Conservation (phyloP, 92 coral and sea anemone genomes). For the Epizoanthus rinbou region DNA sequence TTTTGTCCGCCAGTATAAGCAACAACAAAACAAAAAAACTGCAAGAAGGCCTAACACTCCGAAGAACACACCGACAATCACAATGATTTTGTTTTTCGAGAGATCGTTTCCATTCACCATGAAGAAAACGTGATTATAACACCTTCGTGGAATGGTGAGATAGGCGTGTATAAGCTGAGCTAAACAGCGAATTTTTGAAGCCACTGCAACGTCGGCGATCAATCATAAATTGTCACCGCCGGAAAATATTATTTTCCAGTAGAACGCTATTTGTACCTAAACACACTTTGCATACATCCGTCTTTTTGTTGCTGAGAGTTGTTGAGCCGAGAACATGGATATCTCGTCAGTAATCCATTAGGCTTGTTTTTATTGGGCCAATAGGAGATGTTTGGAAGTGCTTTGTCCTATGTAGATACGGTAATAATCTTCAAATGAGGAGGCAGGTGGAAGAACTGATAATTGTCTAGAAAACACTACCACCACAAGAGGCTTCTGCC, state of each 20-base stretch:
- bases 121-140: constrained; percentile 41
- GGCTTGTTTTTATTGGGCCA: constrained; percentile 12
- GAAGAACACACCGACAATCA: constrained; percentile 84
- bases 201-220: not conserved
- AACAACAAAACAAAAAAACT: constrained; percentile 61
- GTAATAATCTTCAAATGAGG: not conserved
- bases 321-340: not conserved
- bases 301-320: not conserved
- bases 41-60: constrained; percentile 71
- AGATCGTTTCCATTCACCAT: constrained; percentile 17
- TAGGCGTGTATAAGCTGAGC: not conserved
- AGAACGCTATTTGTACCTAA: constrained; percentile 7
- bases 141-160: constrained; percentile 21
- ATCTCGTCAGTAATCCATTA: constrained; percentile 2
- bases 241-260: constrained; percentile 10
- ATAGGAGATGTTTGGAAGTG: not conserved
- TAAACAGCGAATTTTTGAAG: not conserved
- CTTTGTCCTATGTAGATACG: constrained; percentile 11
- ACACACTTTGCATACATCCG: constrained; percentile 15
- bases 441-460: not conserved
- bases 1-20: constrained; percentile 80
- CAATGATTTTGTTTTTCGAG: constrained; percentile 52
- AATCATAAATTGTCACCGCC: constrained; percentile 1
- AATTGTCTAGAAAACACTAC: not conserved
- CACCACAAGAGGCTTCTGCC: no score